Evolutionary conservation across 2,888 invertebrate genomes (phyloP), one percentile per base, ranked within the genome.

Genomic region (Macaria liturata): DNA sequence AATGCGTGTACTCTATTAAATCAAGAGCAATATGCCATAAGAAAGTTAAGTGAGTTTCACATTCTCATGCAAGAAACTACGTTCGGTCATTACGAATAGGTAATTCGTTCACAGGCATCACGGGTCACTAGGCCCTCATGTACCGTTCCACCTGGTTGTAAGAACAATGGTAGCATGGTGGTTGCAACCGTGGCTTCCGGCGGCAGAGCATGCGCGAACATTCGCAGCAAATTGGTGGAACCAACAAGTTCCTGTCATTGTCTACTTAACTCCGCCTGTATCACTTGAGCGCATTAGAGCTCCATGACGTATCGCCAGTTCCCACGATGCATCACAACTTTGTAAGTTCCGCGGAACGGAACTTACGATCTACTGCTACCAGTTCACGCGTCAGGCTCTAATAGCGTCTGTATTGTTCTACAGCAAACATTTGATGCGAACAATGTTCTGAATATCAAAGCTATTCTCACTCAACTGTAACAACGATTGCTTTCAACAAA

Each of bases 171-270:
- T 70, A 62, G 57, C 59, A 57, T 37, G 59, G 50, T 56, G 76
- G 70, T 66, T 69, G 68, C 61, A 59, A 68, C 66, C 66, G 52
- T 31, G 42, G 51, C 42, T 54, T 54, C 53, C 31, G 53, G 46
- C 43, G 52, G 77, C 75, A 75, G 73, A 71, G 71, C 73, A 71
- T 75, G 77, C 75, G 75, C 70, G 70, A 70, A 67, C 68, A 61
- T 60, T 62, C 62, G 65, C 66, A 61, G 66, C 84, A 82, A 83
- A 83, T 84, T 66, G 73, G 69, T 70, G 83, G 78, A 83, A 84
- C 83, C 76, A 72, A 78, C 72, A 64, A 75, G 84, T 88, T 88
- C 88, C 88, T 86, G 82, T 74, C 80, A 86, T 88, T 88, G 88
- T 86, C 68, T 80, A 70, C 70, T 57, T 68, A 67, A 70, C 66